Percentiles rank a stretch among this genome's conserved stretches.
phyloP scores from a whole-genome alignment of 1,140 invertebrate genomes.

The Drosophila lacteicornis region DNA sequence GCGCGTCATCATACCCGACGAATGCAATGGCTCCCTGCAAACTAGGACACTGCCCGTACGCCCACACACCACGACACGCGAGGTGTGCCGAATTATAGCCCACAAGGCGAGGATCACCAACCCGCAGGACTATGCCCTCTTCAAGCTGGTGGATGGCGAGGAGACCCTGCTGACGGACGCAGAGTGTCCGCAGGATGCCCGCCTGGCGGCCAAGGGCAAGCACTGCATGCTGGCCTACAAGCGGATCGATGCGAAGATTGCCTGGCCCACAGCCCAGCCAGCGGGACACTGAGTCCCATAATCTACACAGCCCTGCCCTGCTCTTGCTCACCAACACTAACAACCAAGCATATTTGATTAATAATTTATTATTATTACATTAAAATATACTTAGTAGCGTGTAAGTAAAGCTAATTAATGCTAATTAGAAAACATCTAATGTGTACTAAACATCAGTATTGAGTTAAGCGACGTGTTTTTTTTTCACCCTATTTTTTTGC shows the following conservation, averaged over 20 bases:
- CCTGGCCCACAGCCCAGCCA: slow-evolving; percentile 91
- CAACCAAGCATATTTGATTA: slow-evolving; percentile 80
- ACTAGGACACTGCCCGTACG: slow-evolving; percentile 95
- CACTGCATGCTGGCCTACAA: slow-evolving; percentile 97
- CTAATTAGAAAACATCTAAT: slow-evolving; percentile 77
- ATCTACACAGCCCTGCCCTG: slow-evolving; percentile 9
- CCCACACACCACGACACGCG: slow-evolving; percentile 95
- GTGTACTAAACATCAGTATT: slow-evolving; percentile 83
- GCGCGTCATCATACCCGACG: slow-evolving; percentile 96
- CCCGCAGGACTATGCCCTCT: slow-evolving; percentile 98
- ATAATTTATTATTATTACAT: slow-evolving; percentile 84
- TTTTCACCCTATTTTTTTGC: slow-evolving; percentile 50
- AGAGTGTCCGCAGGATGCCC: slow-evolving; percentile 95
- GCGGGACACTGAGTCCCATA: slow-evolving; percentile 37
- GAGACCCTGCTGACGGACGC: slow-evolving; percentile 94
- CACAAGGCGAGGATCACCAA: slow-evolving; percentile 97
- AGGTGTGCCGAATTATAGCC: slow-evolving; percentile 96
- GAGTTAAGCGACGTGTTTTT: slow-evolving; percentile 71
- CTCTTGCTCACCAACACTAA: slow-evolving; percentile 80
- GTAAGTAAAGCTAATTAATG: slow-evolving; percentile 76
- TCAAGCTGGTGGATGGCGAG: slow-evolving; percentile 95
- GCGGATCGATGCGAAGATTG: slow-evolving; percentile 97
- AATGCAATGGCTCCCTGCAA: slow-evolving; percentile 94
- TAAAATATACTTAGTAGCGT: slow-evolving; percentile 82
- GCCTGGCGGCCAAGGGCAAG: slow-evolving; percentile 89